Base-by-base conservation (phyloP, 2,113 vertebrate genomes). In the Panurus biarmicus region DNA sequence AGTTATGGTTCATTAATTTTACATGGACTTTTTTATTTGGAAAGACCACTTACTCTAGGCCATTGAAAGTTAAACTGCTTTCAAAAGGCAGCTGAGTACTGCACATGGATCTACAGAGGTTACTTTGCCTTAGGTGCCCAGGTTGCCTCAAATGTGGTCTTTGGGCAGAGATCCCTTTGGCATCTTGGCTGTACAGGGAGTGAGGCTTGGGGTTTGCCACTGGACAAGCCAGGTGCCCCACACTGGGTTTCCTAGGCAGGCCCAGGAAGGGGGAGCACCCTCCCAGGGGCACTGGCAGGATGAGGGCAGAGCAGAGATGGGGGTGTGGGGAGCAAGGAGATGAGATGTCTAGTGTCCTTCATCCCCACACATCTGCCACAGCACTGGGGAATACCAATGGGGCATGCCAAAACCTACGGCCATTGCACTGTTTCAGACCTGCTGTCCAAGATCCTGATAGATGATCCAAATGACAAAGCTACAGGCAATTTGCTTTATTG, bases 401-500 rank as follows among this genome's bases (percentile, higher is more conserved):
- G 64, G 36, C 51, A 35, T 54, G 25, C 47, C 56, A 87, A 67
- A 96, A 64, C 53, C 57, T 10, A 2, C 5, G 11, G 23, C 28
- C 69, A 11, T n/a, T 82, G 71, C 14, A 2, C 57, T 76, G 8
- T 14, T 91, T 96, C 44, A 79, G 40, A 36, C 75, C 66, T 81
- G 56, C 60, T 70, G 47, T 29, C 40, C 48, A 5, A 47, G 44
- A 36, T 47, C 33, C 48, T 65, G 40, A 53, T 24, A 77, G 72
- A 82, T 77, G 65, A 60, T 62, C 36, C 65, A 24, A 72, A 45
- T 36, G 71, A 56, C 58, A 88, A 45, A 83, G 83, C 81, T 47
- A 45, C 66, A 92, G 89, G 45, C 71, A 50, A 75, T 89, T 94
- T 88, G 53, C 66, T 92, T 92, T 61, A 85, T 91, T 95, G 66